Evolutionary conservation across 2,113 vertebrate species (phyloP), one percentile per base, ranked within the genome.

Genomic region (Amphiprion ocellaris): DNA sequence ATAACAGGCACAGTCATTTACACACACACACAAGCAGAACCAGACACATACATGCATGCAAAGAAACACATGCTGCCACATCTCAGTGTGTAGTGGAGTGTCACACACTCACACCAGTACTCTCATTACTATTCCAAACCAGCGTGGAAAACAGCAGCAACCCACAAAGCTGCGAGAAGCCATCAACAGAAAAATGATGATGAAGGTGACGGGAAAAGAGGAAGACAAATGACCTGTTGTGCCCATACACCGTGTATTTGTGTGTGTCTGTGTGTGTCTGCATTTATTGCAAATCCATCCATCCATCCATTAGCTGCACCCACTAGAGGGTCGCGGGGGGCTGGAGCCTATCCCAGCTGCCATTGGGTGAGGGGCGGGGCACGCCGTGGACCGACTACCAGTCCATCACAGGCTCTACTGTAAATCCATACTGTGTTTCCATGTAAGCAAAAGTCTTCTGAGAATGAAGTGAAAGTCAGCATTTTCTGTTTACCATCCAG

Each of bases 181-280:
- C 71, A 75, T 73, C 64, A 64, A 19, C 9, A 14, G 44, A 71
- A 61, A 61, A 73, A 74, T 64, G 50, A 79, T 70, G 70, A 81
- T 28, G 74, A 54, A n/a, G 26, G 46, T 71, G 61, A 63, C 9
- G 41, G 17, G 23, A 28, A 73, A 62, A 16, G 24, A 79, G 44
- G 24, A 46, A 67, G 73, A 77, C 62, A 47, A 77, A 75, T 75
- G 61, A 67, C 50, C 56, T 28, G 28, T 39, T 59, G 72, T 61
- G 44, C 37, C 54, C 23, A 30, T n/a, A 47, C 49, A 16, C 39
- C 58, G 23, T 53, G 5, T 10, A 5, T 17, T 37, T 30, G 10
- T 4, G 19, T 52, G 7, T 21, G 2, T 15, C 14, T 55, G 24
- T 68, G 53, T 41, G 26, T 44, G 26, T 53, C 7, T 10, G 39